These are phyloP conservation scores for Poecilus cupreus DNA, from an alignment of 2,888 invertebrate genomes.

Conservation along the genomic window DNA sequence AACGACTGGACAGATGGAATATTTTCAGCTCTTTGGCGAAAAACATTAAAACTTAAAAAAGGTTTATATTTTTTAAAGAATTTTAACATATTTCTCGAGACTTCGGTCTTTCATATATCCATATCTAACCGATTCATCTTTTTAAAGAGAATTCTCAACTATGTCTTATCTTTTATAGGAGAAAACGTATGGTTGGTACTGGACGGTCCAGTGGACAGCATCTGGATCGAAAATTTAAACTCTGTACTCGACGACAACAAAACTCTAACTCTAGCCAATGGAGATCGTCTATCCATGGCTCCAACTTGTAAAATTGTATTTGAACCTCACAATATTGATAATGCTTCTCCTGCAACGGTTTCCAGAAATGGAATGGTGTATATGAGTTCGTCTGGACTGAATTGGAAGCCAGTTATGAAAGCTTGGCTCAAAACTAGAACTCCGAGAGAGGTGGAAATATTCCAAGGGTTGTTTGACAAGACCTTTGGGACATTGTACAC, in stretches of 20 bases:
- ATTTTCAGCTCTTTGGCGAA: slow-evolving; percentile 96
- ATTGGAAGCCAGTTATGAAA: slow-evolving; percentile 92
- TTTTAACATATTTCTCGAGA: too few species aligned
- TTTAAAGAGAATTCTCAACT: too few species aligned
- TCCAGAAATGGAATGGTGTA: slow-evolving; percentile 84
- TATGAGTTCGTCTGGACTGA: slow-evolving; percentile 96
- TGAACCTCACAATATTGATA: slow-evolving; percentile 98
- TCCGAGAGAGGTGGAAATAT: slow-evolving; percentile 77
- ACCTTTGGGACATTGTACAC: slow-evolving; percentile 84
- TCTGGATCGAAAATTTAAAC: slow-evolving; percentile 99
- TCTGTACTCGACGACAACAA: slow-evolving; percentile 98
- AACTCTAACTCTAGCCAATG: slow-evolving; percentile 95
- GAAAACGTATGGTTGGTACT: slow-evolving; percentile 96
- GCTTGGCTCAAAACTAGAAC: slow-evolving; percentile 86
- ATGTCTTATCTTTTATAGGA: slow-evolving; percentile 72
- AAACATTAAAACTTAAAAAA: slow-evolving; percentile 91
- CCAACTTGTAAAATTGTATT: slow-evolving; percentile 96
- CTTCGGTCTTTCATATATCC: too few species aligned
- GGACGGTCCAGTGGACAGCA: slow-evolving; percentile 97
- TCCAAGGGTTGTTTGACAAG: slow-evolving; percentile 83
- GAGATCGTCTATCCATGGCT: slow-evolving; percentile 95
- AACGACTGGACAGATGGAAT: slow-evolving; percentile 99
- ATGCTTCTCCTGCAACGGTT: slow-evolving; percentile 97
- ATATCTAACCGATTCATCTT: too few species aligned
- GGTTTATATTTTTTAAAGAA: too few species aligned